Evolutionary conservation across 1,140 invertebrate genomes (phyloP).

Genomic region (Trichonephila clavata): DNA sequence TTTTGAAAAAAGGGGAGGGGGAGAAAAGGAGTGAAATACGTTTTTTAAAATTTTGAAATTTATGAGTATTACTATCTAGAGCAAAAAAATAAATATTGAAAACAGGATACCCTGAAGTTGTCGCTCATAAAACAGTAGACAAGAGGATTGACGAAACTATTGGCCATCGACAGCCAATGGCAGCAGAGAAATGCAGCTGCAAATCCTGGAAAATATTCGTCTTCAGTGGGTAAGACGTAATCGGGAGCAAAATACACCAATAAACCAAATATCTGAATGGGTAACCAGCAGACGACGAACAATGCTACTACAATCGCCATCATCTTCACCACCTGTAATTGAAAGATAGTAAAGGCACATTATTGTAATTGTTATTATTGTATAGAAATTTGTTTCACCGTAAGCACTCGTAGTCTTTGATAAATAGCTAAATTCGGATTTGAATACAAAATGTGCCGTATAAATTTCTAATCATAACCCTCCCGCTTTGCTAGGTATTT

Average conservation of each 20-base stretch:
- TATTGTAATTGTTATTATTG: too few relatives aligned
- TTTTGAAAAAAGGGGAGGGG: too few relatives aligned
- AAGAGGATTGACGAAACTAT: conserved; percentile 93
- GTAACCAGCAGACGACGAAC: conserved; percentile 84
- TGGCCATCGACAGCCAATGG: conserved; percentile 85
- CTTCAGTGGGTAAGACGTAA: conserved; percentile 77
- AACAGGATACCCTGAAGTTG: conserved; percentile 87
- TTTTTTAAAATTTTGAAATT: too few relatives aligned
- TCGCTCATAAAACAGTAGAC: conserved; percentile 94
- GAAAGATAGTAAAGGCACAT: background rate
- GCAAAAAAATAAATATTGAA: background rate
- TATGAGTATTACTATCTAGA: too few relatives aligned
- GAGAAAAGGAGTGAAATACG: too few relatives aligned
- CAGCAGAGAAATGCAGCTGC: conserved; percentile 81
- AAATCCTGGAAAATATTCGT: conserved; percentile 79
- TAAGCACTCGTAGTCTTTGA: too few relatives aligned
- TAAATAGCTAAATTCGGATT: background rate
- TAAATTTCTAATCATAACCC: background rate
- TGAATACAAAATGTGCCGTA: too few relatives aligned
- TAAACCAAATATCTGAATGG: conserved; percentile 81
- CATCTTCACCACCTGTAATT: conserved; percentile 84
- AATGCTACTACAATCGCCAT: conserved; percentile 82
- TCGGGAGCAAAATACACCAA: conserved; percentile 79
- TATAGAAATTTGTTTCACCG: too few relatives aligned
- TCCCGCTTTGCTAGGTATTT: too few relatives aligned